These are phyloP conservation scores for Oncorhynchus mykiss DNA, from an alignment of 2,113 vertebrate species.

Conservation along the genomic window DNA sequence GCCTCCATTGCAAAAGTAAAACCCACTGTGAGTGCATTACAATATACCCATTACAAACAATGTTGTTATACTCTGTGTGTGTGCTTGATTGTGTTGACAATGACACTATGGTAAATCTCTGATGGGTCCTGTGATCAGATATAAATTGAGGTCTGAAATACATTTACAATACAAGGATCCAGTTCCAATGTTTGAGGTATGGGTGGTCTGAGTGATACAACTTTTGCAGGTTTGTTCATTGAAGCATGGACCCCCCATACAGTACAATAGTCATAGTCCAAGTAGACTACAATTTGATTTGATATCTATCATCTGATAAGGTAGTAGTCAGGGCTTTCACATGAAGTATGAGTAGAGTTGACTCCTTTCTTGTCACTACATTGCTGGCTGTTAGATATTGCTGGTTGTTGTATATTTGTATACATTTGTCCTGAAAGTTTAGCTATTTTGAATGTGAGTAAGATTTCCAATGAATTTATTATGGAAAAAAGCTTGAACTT, in stretches of 20 bases:
- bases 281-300: not conserved
- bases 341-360: not conserved
- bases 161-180: too few relatives aligned
- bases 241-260: not conserved
- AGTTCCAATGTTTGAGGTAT: too few relatives aligned
- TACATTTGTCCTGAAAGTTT: too few relatives aligned
- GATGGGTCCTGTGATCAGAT: not conserved
- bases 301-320: not conserved
- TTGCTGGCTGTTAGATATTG: too few relatives aligned
- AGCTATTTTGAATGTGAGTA: too few relatives aligned
- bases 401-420: too few relatives aligned
- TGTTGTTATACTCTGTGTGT: too few relatives aligned
- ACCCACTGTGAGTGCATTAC: conserved; percentile 60
- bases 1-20: conserved; percentile 61
- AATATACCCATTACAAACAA: too few relatives aligned
- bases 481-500: too few relatives aligned
- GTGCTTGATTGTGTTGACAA: not conserved
- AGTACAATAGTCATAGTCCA: not conserved
- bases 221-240: not conserved
- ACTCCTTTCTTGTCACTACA: too few relatives aligned
- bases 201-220: too few relatives aligned
- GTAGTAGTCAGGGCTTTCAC: not conserved
- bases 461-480: too few relatives aligned
- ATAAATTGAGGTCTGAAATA: not conserved
- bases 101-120: not conserved